Percentiles rank a stretch among this genome's conserved stretches.
phyloP scores from a whole-genome alignment of 2,888 invertebrate species.

The Adela reaumurella region DNA sequence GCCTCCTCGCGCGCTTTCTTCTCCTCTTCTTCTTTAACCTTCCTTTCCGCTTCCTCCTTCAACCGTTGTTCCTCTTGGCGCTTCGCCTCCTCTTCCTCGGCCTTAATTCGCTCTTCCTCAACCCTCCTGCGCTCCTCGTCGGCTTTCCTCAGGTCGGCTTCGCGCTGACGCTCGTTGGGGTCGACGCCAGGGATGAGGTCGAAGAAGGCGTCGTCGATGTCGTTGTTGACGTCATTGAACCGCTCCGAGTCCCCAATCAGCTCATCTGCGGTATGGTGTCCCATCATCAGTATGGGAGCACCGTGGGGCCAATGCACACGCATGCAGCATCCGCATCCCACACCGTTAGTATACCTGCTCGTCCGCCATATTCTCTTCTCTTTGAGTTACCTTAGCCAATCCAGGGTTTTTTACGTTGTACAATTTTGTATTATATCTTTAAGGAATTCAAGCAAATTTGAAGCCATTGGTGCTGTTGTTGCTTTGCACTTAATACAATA shows the following conservation, averaged over 20 bases:
- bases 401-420: too few species aligned
- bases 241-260: conserved; percentile 84
- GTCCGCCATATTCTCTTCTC: too few species aligned
- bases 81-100: neutral
- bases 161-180: conserved; percentile 34
- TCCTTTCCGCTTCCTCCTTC: neutral
- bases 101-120: neutral
- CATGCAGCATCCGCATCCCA: neutral
- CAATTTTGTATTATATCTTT: too few species aligned
- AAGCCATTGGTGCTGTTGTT: too few species aligned
- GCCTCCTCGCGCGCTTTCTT: neutral
- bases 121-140: neutral
- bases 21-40: neutral
- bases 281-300: neutral
- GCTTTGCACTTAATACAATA: too few species aligned
- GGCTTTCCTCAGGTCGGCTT: neutral
- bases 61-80: neutral
- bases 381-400: too few species aligned
- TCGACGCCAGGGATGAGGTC: conserved; percentile 67
- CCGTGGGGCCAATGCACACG: neutral
- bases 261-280: conserved; percentile 65
- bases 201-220: conserved; percentile 89
- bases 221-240: conserved; percentile 90
- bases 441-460: too few species aligned
- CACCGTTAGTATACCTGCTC: too few species aligned